Evolutionary conservation across 1,140 invertebrate genomes (phyloP), one percentile per base, ranked within the genome.

Genomic region (Eufriesea mexicana): DNA sequence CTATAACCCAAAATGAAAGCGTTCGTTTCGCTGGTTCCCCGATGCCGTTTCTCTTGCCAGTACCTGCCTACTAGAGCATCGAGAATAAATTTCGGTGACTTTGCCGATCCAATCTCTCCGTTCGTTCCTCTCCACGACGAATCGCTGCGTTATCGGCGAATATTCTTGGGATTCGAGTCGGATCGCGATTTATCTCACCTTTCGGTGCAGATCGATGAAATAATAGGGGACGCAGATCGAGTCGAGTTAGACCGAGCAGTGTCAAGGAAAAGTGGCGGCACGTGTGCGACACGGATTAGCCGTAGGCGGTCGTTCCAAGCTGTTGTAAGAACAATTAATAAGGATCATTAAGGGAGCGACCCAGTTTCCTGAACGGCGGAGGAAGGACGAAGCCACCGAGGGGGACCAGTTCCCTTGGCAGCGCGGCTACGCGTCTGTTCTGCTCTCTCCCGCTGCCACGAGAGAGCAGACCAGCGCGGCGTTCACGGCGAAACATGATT

Each of bases 401-500:
- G 12, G 62, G 79, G 79, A 76, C 79, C 79, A 67, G 73, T 82
- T 75, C 72, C 47, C 51, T 23, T 18, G 70, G 9, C 57, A 25
- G 71, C 67, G 8, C 10, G 66, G 42, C 45, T 20, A n/a, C n/a
- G 18, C 18, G 20, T 71, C 25, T 55, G 20, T 73, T 67, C 74
- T 47, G 10, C 76, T 83, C 23, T 61, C 35, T 4, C 35, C 76
- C 47, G 59, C 28, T 71, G 20, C 28, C 25, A 20, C 16, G 79
- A 61, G 47, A 49, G 66, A 77, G 47, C 51, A 42, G 49, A 23
- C 25, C 59, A 49, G 61, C 64, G 45, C 42, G 86, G 49, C 23
- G 87, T 84, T 86, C 85, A 78, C 83, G 84, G 88, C 84, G 88
- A 92, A 92, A 92, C 91, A 91, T 92, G 90, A 91, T 90, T 92